Evolutionary conservation across 1,140 invertebrate species (phyloP), one percentile per base, ranked within the genome.

Genomic region (Protaetia brevitarsis): DNA sequence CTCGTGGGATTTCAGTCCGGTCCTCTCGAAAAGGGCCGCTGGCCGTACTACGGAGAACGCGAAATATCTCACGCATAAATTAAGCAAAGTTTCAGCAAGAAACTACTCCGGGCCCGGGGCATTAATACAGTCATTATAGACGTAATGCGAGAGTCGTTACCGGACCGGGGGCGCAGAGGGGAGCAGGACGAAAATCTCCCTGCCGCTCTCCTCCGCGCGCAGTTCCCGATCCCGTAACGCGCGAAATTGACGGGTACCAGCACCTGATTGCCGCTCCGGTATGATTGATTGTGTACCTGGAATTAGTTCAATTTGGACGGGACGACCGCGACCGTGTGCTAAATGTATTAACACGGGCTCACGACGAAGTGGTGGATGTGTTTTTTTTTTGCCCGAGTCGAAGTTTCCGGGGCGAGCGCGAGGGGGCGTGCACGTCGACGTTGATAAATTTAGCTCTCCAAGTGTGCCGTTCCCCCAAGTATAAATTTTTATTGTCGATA

Each of bases 31-130:
- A 34, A 37, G 41, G 41, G 63, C 67, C 68, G 65, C 51, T 67
- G 69, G 69, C 67, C 67, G 69, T 62, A 65, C 69, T 69, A 16
- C 26, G 13, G 41, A 51, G 61, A 69, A 69, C 70, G 67, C 68
- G 68, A 73, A 72, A 73, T 72, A 73, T 72, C 71, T 67, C 65
- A 67, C 72, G 72, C 72, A 74, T 74, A 74, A 74, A 74, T 74
- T 74, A 74, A 66, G 45, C 68, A 67, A 74, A 74, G 72, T 74
- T 74, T 72, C 71, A 67, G 71, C 72, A 74, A 74, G 72, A 74
- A 74, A 72, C 72, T 72, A 72, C 68, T 57, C 37, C 64, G 64
- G 67, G 67, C 69, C 67, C 57, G 67, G 64, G 66, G 69, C 71
- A 73, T 73, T 73, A 73, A 73, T 73, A 72, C 71, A 73, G 72